Percentiles rank a stretch among this genome's conserved stretches.
These are phyloP conservation scores for Reticulitermes speratus DNA, from an alignment of 1,140 invertebrate genomes.

Conservation along the genomic window DNA sequence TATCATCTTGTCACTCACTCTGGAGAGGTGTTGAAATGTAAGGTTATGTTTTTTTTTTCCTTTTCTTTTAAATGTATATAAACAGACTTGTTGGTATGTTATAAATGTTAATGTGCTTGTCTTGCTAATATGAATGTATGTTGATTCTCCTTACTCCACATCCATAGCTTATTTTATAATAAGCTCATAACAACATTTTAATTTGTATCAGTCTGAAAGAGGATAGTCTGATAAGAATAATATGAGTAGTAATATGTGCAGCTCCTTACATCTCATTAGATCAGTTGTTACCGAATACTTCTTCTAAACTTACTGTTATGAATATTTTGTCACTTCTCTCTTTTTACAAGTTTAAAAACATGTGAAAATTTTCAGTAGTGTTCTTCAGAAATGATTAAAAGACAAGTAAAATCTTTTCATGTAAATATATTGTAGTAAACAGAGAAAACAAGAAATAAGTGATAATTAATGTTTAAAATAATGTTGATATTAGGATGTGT, in stretches of 20 bases:
- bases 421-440: not conserved
- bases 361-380: too few species aligned
- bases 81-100: not conserved
- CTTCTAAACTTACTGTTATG: not conserved
- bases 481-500: not conserved
- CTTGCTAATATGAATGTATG: not conserved
- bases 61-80: not conserved
- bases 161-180: too few species aligned
- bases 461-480: not conserved
- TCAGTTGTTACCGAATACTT: not conserved
- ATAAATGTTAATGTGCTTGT: not conserved
- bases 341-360: not conserved
- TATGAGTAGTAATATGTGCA: not conserved
- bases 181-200: not conserved
- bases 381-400: not conserved
- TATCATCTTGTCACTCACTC: not conserved
- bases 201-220: not conserved
- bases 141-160: too few species aligned
- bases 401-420: not conserved
- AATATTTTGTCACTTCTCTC: not conserved
- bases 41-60: not conserved
- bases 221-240: not conserved
- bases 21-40: not conserved
- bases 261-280: not conserved
- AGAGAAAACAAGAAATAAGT: not conserved